These are phyloP conservation scores for Menidia beryllina DNA, from an alignment of 2,113 vertebrate genomes.

Conservation along the genomic window DNA sequence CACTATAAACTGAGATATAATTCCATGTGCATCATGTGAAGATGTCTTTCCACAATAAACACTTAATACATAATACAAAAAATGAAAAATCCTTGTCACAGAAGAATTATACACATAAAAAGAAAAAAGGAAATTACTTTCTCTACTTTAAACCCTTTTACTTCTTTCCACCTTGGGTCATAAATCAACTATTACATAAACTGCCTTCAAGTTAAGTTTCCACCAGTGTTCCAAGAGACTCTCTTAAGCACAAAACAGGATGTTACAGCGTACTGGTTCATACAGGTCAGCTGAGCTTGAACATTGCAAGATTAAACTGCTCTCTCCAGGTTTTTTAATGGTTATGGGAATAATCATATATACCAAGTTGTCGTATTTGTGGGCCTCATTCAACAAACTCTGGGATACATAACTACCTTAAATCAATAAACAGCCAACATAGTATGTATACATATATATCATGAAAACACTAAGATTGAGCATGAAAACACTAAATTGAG, in stretches of 20 bases:
- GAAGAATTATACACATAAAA: constrained; percentile 4
- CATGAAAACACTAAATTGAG: too few species aligned
- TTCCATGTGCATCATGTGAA: constrained; percentile 4
- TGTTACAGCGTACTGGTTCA: constrained; percentile 54
- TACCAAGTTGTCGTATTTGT: constrained; percentile 19
- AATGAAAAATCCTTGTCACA: background rate
- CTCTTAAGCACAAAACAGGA: constrained; percentile 57
- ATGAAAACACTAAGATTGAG: too few species aligned
- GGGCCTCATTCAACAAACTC: constrained; percentile 3
- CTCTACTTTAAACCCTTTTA: constrained; percentile 5
- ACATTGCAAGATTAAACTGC: constrained; percentile 12
- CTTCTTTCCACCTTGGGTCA: constrained; percentile 43
- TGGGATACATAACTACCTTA: constrained; percentile 15
- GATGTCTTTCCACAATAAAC: background rate
- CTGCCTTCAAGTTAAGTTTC: constrained; percentile 70
- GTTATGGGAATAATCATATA: constrained; percentile 30
- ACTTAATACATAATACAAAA: background rate
- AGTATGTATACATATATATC: background rate
- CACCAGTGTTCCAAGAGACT: constrained; percentile 64
- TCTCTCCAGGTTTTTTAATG: constrained; percentile 23
- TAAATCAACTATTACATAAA: constrained; percentile 77
- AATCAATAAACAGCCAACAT: constrained; percentile 19
- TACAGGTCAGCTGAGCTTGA: constrained; percentile 25
- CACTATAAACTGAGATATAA: background rate
- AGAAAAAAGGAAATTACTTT: background rate